Percentiles rank a stretch among this genome's conserved stretches.
These are phyloP conservation scores for Buathra laborator DNA, from an alignment of 2,888 invertebrate genomes.

Conservation along the genomic window DNA sequence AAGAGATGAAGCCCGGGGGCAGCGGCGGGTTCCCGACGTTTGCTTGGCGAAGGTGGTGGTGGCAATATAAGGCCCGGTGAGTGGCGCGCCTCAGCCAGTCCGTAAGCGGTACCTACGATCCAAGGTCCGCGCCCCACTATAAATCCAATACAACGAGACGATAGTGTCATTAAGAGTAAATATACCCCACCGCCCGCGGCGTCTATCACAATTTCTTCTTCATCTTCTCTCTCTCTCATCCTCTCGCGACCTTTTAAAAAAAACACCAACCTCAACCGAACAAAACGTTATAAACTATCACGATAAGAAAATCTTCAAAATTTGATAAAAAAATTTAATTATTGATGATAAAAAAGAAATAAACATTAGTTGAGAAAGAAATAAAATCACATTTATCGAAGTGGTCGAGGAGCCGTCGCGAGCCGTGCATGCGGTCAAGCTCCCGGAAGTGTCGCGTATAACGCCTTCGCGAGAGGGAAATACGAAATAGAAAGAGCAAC, in stretches of 20 bases:
- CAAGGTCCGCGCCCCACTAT: conserved; percentile 79
- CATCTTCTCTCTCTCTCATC: conserved; percentile 15
- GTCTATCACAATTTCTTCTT: conserved; percentile 19
- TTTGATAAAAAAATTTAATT: not conserved
- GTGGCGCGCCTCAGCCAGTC: conserved; percentile 83
- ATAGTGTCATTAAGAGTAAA: conserved; percentile 55
- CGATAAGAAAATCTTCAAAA: not conserved
- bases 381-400: not conserved
- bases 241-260: conserved; percentile 29
- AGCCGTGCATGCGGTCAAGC: conserved; percentile 3
- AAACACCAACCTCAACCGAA: not conserved
- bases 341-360: not conserved
- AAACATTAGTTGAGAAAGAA: not conserved
- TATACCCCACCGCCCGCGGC: conserved; percentile 34
- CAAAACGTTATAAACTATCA: not conserved
- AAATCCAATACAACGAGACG: conserved; percentile 45
- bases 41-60: conserved; percentile 78
- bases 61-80: conserved; percentile 83
- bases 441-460: conserved; percentile 62
- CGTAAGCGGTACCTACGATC: conserved; percentile 83
- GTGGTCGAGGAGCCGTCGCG: conserved; percentile 26
- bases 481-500: conserved; percentile 27
- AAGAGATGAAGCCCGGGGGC: conserved; percentile 49
- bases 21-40: conserved; percentile 20
- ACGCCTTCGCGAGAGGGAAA: conserved; percentile 5